These are phyloP conservation scores for Phalacrocorax aristotelis DNA, from an alignment of 2,113 vertebrate species.

Conservation along the genomic window DNA sequence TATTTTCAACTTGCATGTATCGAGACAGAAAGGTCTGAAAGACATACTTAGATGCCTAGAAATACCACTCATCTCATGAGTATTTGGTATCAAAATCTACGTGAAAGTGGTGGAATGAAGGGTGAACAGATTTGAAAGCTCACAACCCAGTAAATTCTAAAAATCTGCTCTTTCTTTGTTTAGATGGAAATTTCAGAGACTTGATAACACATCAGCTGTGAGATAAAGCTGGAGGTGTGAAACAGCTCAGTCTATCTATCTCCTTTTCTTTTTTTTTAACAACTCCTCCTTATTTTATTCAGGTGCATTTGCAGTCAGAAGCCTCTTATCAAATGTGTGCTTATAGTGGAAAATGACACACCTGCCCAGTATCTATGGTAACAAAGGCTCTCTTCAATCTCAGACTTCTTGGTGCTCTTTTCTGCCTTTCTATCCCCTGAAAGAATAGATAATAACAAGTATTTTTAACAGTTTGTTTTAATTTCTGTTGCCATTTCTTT, in stretches of 20 bases:
- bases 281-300: conserved; percentile 61
- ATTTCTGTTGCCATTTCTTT: not conserved
- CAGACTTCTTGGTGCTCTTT: conserved; percentile 62
- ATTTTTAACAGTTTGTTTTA: conserved; percentile 32
- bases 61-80: conserved; percentile 20
- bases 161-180: conserved; percentile 62
- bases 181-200: conserved; percentile 55
- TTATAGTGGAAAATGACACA: conserved; percentile 72
- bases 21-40: conserved; percentile 14
- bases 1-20: conserved; percentile 6
- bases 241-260: conserved; percentile 5
- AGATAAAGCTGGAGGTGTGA: conserved; percentile 51
- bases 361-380: conserved; percentile 79
- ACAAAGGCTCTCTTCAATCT: conserved; percentile 72
- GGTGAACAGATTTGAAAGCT: conserved; percentile 57
- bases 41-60: conserved; percentile 22
- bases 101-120: not conserved
- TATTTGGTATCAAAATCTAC: conserved; percentile 16
- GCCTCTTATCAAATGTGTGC: conserved; percentile 67
- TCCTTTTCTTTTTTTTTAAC: not conserved
- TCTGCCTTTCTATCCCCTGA: conserved; percentile 58
- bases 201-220: conserved; percentile 15
- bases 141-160: conserved; percentile 44
- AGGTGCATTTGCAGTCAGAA: conserved; percentile 65
- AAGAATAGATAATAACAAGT: conserved; percentile 6